Evolutionary conservation across 2,113 vertebrate genomes (phyloP), one percentile per base, ranked within the genome.

Genomic region (Melanerpes aurifrons): DNA sequence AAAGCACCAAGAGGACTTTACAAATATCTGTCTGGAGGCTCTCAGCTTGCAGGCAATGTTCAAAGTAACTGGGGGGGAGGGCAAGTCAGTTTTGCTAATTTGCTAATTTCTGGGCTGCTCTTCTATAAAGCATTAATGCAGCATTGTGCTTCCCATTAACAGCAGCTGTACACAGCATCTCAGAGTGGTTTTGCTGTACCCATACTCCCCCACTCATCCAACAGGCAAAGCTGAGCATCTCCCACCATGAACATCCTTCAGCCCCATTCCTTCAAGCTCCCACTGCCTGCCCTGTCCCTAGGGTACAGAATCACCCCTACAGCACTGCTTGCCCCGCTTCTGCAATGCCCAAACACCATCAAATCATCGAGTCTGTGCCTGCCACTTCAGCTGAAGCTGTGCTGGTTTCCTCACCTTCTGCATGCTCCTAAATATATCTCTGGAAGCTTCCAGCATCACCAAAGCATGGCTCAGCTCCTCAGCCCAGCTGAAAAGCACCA

Each of bases 161-260:
- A 59, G 86, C 26, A 74, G 66, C 29, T 16, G 48, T 2, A 24
- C 45, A 28, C 22, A 63, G 75, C 72, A 67, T 59, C 79, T 56
- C 64, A 32, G 76, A 24, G 37, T 0, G 0, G 79, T 12, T 80
- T 76, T 70, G 56, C n/a, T 28, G 64, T 83, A 73, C 50, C n/a
- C 56, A 32, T 50, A 3, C 4, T 45, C 12, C 68, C 50, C 28
- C 14, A 5, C 1, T 0, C 15, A 14, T 26, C 43, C 50, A 29
- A 19, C 15, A 15, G 12, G 37, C 35, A 57, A 26, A 58, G 32
- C 53, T 68, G 48, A 64, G n/a, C 75, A 63, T 68, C 59, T 59
- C n/a, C 4, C 63, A 35, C 64, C 61, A 18, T 0, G 0, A 90
- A 40, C 74, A 93, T 53, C 87, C 54, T 77, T 72, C 81, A 63